Evolutionary conservation across 2,797 vertebrate genomes (phyloP).

Genomic region (Ceryle rudis): DNA sequence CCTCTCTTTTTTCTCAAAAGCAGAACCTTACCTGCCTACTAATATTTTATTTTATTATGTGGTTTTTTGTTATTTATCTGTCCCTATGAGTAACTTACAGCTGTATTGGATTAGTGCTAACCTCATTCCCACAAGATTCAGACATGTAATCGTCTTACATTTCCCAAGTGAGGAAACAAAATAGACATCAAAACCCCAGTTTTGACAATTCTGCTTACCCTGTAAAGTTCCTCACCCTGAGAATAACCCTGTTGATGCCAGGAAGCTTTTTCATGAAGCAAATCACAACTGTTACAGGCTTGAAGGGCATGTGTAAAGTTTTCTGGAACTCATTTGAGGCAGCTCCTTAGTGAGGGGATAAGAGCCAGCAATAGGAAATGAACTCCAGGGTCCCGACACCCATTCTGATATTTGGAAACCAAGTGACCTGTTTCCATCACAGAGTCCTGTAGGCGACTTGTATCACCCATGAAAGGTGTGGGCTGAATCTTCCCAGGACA

Average conservation of each 20-base stretch:
- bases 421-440: background rate
- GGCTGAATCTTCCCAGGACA: background rate
- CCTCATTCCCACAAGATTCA: background rate
- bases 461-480: background rate
- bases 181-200: background rate
- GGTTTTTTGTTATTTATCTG: background rate
- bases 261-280: background rate
- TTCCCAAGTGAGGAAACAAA: conserved; percentile 22
- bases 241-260: background rate
- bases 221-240: background rate
- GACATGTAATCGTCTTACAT: background rate
- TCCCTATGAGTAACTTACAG: background rate
- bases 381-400: background rate
- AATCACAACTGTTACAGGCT: background rate
- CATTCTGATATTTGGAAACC: background rate
- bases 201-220: background rate
- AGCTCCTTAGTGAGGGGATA: background rate
- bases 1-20: background rate
- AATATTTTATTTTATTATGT: background rate
- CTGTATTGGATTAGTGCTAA: conserved; percentile 1
- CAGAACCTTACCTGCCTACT: background rate
- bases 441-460: accelerated
- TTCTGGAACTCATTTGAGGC: background rate
- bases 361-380: background rate
- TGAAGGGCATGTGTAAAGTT: background rate